Evolutionary conservation across 2,113 vertebrate species (phyloP).

Genomic region (Oceanites oceanicus): DNA sequence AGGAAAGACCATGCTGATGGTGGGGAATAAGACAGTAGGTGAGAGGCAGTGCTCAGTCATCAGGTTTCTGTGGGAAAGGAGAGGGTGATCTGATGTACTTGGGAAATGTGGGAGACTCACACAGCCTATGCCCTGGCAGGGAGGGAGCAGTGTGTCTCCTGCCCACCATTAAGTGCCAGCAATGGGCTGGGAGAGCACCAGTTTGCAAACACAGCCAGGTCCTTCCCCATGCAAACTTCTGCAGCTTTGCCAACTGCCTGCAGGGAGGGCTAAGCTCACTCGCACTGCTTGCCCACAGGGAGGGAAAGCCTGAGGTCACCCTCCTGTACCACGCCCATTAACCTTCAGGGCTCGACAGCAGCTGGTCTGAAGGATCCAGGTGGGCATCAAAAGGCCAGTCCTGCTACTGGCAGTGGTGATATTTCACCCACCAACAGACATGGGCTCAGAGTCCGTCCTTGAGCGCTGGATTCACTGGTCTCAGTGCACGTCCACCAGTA

Average conservation of each 20-base stretch:
- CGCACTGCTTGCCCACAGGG: neutral
- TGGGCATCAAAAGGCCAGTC: neutral
- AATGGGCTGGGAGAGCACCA: accelerated
- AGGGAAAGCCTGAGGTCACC: neutral
- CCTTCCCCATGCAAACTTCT: neutral
- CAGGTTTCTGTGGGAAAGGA: neutral
- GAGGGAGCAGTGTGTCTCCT: neutral
- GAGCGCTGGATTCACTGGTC: neutral
- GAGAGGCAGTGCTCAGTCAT: neutral
- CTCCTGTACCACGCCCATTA: no score
- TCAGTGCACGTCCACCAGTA: neutral
- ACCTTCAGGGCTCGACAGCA: neutral
- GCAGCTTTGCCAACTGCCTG: neutral
- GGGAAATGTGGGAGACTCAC: neutral
- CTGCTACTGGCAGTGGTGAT: neutral
- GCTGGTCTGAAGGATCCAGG: no score
- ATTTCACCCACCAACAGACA: accelerated
- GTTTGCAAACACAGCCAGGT: neutral
- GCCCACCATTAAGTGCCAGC: accelerated
- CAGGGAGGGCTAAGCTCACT: neutral
- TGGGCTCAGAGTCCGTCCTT: neutral
- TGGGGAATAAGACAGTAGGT: neutral
- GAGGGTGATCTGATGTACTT: neutral
- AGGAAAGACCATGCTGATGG: neutral
- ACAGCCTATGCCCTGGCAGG: neutral